Percentiles rank a stretch among this genome's conserved stretches.
Conservation (phyloP, 1,140 invertebrate species). For the Pristionchus pacificus region DNA sequence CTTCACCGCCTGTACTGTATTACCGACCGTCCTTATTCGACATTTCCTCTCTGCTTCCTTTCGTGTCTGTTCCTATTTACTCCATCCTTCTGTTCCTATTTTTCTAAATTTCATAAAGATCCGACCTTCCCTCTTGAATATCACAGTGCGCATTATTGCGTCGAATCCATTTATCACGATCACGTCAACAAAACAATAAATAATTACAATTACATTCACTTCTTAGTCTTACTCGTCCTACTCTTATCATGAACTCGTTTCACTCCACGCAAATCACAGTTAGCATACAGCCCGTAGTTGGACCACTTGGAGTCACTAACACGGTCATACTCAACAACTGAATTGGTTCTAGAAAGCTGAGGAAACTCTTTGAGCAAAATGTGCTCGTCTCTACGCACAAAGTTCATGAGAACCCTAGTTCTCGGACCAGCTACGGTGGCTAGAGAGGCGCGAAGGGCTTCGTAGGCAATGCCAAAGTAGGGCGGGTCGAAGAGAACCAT, state of each 20-base stretch:
- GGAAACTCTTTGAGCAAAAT: not conserved
- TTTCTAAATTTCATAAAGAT: too few relatives aligned
- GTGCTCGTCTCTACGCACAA: constrained; percentile 6
- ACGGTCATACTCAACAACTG: constrained; percentile 5
- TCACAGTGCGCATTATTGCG: too few relatives aligned
- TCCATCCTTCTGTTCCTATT: too few relatives aligned
- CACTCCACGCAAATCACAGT: constrained; percentile 8
- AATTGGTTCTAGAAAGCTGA: not conserved
- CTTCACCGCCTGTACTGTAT: too few relatives aligned
- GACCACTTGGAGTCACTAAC: not conserved
- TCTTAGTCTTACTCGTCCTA: too few relatives aligned
- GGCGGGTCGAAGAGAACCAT: constrained; percentile 12
- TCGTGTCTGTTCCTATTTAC: too few relatives aligned
- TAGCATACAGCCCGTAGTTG: constrained; percentile 5
- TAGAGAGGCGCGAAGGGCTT: not conserved
- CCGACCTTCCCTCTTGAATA: too few relatives aligned
- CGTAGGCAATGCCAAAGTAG: constrained; percentile 6
- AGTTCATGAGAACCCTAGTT: not conserved
- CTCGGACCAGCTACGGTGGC: not conserved
- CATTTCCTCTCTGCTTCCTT: too few relatives aligned
- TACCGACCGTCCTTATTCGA: too few relatives aligned
- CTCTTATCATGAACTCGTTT: not conserved
- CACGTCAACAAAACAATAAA: too few relatives aligned
- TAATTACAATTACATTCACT: too few relatives aligned
- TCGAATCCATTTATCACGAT: too few relatives aligned